Conservation (phyloP, 64 coral and sea anemone genomes). For the Dendronephthya gigantea region DNA sequence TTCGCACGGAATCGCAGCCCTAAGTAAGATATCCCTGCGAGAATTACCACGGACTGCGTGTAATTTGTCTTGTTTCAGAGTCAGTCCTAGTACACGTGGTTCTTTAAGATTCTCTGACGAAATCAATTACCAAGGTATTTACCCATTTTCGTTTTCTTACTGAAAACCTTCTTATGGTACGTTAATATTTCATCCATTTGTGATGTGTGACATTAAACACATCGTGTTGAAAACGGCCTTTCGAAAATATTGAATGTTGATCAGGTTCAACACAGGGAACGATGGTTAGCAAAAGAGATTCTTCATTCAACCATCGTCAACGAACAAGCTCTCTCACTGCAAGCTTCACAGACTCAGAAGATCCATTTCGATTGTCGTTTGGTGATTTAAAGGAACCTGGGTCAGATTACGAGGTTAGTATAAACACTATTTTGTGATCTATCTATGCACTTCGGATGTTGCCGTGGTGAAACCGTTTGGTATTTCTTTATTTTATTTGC, state of each 20-base stretch:
- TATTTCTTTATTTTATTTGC: no score
- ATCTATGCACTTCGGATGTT: no score
- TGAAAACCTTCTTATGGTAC: no score
- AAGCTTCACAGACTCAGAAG: not conserved
- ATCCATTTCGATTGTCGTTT: not conserved
- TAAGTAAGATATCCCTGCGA: no score
- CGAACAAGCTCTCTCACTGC: not conserved
- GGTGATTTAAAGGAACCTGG: not conserved
- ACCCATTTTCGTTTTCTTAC: not conserved
- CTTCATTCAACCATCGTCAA: not conserved
- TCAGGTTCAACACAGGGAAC: not conserved
- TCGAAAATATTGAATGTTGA: not conserved
- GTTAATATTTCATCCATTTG: no score
- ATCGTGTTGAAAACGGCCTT: no score
- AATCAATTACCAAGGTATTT: not conserved
- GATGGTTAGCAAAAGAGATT: not conserved
- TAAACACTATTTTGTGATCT: not conserved
- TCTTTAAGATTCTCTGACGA: not conserved
- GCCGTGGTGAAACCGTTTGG: no score
- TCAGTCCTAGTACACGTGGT: not conserved
- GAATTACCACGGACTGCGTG: not conserved
- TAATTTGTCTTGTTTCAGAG: not conserved
- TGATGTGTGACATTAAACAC: no score
- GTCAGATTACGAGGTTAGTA: conserved; percentile 9
- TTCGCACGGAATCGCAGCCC: no score